phyloP scores from a whole-genome alignment of 2,113 vertebrate genomes.

The Prunella himalayana region DNA sequence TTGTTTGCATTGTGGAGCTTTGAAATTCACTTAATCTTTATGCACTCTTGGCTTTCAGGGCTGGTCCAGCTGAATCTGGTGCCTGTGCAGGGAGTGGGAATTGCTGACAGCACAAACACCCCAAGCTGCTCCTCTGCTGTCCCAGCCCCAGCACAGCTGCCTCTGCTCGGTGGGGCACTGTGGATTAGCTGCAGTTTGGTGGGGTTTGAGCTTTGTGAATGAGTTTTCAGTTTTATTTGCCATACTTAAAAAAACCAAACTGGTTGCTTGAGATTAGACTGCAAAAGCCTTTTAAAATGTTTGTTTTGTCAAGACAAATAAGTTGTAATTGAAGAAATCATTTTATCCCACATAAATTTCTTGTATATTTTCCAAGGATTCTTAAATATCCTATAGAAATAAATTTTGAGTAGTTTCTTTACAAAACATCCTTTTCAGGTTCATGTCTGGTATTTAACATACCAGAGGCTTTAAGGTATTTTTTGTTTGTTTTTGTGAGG shows the following conservation, averaged over 20 bases:
- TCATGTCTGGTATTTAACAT: neutral
- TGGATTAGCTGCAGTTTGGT: neutral
- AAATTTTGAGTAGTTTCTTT: neutral
- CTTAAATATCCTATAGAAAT: neutral
- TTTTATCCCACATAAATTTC: neutral
- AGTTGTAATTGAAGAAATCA: neutral
- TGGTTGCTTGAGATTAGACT: neutral
- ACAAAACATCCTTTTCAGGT: neutral
- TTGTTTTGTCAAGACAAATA: neutral
- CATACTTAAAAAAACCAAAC: neutral
- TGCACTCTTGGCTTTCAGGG: accelerated
- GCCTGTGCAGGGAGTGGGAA: neutral
- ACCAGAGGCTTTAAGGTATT: neutral
- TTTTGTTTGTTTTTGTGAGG: neutral
- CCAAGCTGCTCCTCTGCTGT: neutral
- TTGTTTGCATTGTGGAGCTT: neutral
- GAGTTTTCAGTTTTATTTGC: neutral
- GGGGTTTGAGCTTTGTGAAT: neutral
- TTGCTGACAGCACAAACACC: neutral
- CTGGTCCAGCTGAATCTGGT: neutral
- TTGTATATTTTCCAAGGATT: neutral
- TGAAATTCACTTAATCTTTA: neutral
- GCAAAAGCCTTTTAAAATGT: neutral
- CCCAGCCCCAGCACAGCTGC: neutral
- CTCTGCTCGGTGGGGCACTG: neutral